A percentile compares a stretch with the other conserved stretches of the same genome.
These are phyloP conservation scores for Notodonta dromedarius DNA, from an alignment of 2,888 invertebrate genomes.

Conservation along the genomic window DNA sequence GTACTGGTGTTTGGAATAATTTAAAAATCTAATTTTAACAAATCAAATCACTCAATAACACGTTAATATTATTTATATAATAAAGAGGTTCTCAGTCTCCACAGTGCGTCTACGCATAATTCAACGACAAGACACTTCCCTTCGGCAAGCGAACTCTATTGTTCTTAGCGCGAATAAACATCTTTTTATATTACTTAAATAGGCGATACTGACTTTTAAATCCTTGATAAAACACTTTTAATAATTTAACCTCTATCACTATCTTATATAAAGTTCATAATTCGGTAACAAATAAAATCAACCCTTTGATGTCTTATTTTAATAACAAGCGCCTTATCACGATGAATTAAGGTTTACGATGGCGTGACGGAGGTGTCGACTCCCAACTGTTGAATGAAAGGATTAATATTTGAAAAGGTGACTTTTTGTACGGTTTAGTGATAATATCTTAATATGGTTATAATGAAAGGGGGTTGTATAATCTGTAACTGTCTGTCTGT, in stretches of 20 bases:
- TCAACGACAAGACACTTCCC: constrained; percentile 64
- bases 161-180: constrained; percentile 70
- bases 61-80: constrained; percentile 17
- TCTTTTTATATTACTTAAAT: constrained; percentile 58
- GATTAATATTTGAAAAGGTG: constrained; percentile 73
- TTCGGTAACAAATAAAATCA: constrained; percentile 5
- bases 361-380: constrained; percentile 39
- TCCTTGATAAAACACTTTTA: constrained; percentile 31
- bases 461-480: constrained; percentile 71
- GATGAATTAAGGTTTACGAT: constrained; percentile 39
- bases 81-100: constrained; percentile 38
- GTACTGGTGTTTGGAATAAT: too few species aligned
- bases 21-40: too few species aligned
- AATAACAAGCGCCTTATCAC: constrained; percentile 21
- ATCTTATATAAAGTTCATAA: constrained; percentile 1
- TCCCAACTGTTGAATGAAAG: constrained; percentile 56
- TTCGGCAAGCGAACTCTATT: constrained; percentile 60
- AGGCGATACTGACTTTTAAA: constrained; percentile 63
- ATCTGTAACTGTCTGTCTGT: constrained; percentile 82
- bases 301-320: constrained; percentile 44
- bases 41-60: too few species aligned
- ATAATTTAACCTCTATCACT: background rate
- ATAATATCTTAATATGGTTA: constrained; percentile 81
- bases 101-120: constrained; percentile 29
- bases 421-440: constrained; percentile 59